Conservation (phyloP, 2,888 invertebrate genomes). For the Bruchidius siliquastri region DNA sequence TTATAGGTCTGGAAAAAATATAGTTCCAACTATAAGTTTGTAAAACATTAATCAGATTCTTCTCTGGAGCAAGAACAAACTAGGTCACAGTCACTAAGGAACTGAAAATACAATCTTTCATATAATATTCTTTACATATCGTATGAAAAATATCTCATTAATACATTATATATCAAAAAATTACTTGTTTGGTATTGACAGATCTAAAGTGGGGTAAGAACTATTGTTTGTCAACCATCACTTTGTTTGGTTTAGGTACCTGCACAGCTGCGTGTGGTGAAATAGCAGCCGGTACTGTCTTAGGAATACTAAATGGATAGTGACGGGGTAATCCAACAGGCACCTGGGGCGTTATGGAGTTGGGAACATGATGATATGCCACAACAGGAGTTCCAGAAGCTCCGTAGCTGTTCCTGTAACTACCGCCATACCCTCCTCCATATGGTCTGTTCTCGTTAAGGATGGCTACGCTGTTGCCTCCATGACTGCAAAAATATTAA, state of each 20-base stretch:
- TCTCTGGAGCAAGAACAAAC: too few species aligned
- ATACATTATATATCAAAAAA: too few species aligned
- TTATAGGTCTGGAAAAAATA: too few species aligned
- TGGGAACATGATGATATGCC: constrained; percentile 19
- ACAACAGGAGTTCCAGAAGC: constrained; percentile 18
- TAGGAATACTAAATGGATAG: constrained; percentile 44
- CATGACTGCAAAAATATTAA: not conserved
- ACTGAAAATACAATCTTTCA: too few species aligned
- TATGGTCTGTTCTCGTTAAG: constrained; percentile 4
- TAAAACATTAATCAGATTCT: too few species aligned
- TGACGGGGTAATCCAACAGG: constrained; percentile 41
- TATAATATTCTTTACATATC: too few species aligned
- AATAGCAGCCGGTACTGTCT: constrained; percentile 51
- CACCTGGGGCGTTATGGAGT: constrained; percentile 18
- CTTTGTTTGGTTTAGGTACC: constrained; percentile 42
- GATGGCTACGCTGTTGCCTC: not conserved
- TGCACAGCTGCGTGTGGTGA: constrained; percentile 53
- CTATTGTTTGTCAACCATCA: too few species aligned
- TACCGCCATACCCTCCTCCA: constrained; percentile 10
- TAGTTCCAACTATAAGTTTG: too few species aligned
- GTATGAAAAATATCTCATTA: too few species aligned
- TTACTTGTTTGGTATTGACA: too few species aligned
- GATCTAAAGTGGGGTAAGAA: too few species aligned
- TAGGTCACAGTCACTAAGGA: too few species aligned
- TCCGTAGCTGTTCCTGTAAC: constrained; percentile 12